phyloP scores from a whole-genome alignment of 2,113 vertebrate species.

The Cheilinus undulatus region DNA sequence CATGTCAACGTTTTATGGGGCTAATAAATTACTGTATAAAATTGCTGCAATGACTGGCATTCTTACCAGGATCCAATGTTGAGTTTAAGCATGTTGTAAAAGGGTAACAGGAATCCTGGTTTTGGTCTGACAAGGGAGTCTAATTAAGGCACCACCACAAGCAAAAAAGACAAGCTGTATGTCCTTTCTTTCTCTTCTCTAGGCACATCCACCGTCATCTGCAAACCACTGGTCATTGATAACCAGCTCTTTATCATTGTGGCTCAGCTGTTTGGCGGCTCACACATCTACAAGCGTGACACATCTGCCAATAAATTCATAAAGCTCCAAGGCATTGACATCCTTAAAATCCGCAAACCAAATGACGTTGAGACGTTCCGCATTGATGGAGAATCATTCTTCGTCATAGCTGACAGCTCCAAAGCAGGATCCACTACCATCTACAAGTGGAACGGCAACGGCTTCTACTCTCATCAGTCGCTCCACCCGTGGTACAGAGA shows the following conservation, averaged over 20 bases:
- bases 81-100: no score
- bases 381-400: slow-evolving; percentile 94
- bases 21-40: no score
- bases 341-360: slow-evolving; percentile 97
- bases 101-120: no score
- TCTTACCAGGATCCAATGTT: no score
- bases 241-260: slow-evolving; percentile 95
- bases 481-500: slow-evolving; percentile 97
- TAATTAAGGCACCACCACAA: slow-evolving; percentile 3
- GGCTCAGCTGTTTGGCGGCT: slow-evolving; percentile 97
- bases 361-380: slow-evolving; percentile 98
- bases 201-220: slow-evolving; percentile 98
- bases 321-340: slow-evolving; percentile 99
- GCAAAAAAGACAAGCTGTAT: slow-evolving; percentile 14
- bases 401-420: slow-evolving; percentile 97
- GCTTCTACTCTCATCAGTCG: slow-evolving; percentile 98
- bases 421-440: slow-evolving; percentile 98
- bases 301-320: slow-evolving; percentile 97
- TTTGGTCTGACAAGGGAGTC: no score
- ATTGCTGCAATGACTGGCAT: no score
- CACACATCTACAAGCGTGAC: slow-evolving; percentile 98
- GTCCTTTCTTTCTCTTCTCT: slow-evolving; percentile 22
- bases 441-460: slow-evolving; percentile 99
- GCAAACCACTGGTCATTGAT: slow-evolving; percentile 97
- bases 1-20: no score